phyloP scores from a whole-genome alignment of 2,797 vertebrate genomes.

The Sebastolobus altivelis region DNA sequence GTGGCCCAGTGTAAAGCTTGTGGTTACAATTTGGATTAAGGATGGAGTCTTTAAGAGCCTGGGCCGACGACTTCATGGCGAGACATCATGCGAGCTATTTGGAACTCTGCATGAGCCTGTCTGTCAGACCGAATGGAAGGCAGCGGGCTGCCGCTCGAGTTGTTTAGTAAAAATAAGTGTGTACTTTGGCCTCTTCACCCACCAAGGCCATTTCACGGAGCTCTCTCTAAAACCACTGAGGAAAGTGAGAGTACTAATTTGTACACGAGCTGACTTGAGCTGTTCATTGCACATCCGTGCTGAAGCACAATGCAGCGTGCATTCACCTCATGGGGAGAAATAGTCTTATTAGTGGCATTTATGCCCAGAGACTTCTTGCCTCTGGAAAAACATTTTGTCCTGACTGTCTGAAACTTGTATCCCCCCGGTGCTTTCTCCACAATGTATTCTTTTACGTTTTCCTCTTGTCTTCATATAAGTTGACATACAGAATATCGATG shows the following conservation, averaged over 20 bases:
- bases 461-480: background rate
- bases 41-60: constrained; percentile 55
- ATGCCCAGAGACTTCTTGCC: constrained; percentile 23
- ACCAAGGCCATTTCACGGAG: constrained; percentile 66
- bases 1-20: constrained; percentile 51
- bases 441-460: background rate
- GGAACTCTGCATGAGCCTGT: constrained; percentile 71
- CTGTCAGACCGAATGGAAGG: constrained; percentile 78
- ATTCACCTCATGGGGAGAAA: constrained; percentile 46
- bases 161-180: constrained; percentile 84
- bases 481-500: background rate
- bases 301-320: constrained; percentile 45
- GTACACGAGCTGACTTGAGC: constrained; percentile 50
- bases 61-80: constrained; percentile 67
- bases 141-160: constrained; percentile 74
- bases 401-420: constrained; percentile 11
- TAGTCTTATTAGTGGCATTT: constrained; percentile 35
- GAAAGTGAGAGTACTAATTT: constrained; percentile 75
- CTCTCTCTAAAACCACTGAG: constrained; percentile 66
- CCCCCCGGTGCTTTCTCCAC: constrained; percentile 2
- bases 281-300: constrained; percentile 51
- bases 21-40: constrained; percentile 71
- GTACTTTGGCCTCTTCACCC: constrained; percentile 79
- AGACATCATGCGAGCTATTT: constrained; percentile 74
- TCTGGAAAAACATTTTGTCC: constrained; percentile 45